These are phyloP conservation scores for Enteromius radiatus DNA, from an alignment of 2,797 vertebrate genomes.

Conservation along the genomic window DNA sequence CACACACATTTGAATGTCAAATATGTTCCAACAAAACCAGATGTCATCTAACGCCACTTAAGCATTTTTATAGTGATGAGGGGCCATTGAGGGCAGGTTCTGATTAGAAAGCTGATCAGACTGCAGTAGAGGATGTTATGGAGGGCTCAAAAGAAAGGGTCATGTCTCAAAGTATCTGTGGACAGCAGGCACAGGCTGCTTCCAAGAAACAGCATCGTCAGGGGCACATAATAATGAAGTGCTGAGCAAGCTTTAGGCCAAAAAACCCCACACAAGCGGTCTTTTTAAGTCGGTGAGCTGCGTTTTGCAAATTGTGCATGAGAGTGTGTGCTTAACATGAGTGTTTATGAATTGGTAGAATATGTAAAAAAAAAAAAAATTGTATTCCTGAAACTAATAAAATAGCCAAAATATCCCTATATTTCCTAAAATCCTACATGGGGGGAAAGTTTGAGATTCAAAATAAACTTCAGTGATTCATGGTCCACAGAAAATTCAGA, in stretches of 20 bases:
- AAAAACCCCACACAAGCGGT: not conserved
- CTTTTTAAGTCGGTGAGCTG: not conserved
- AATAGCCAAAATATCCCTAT: not conserved
- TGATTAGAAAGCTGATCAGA: constrained; percentile 27
- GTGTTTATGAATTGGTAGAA: not conserved
- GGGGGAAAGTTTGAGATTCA: not conserved
- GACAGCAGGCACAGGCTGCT: constrained; percentile 9
- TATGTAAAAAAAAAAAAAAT: not conserved
- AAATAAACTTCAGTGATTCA: not conserved
- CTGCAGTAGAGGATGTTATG: not conserved
- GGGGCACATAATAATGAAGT: constrained; percentile 31
- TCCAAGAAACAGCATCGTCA: constrained; percentile 37
- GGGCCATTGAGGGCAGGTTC: not conserved
- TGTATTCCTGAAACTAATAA: not conserved
- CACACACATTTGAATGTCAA: not conserved
- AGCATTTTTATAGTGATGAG: not conserved
- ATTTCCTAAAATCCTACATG: not conserved
- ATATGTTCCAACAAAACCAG: constrained; percentile 4
- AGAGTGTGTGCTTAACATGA: not conserved
- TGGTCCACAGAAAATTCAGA: not conserved
- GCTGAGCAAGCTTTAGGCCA: constrained; percentile 40
- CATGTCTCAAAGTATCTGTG: constrained; percentile 7
- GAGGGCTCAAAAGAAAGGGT: not conserved
- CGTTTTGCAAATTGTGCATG: not conserved
- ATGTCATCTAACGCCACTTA: not conserved